phyloP scores from a whole-genome alignment of 2,888 invertebrate genomes.

The Blastobasis adustella region DNA sequence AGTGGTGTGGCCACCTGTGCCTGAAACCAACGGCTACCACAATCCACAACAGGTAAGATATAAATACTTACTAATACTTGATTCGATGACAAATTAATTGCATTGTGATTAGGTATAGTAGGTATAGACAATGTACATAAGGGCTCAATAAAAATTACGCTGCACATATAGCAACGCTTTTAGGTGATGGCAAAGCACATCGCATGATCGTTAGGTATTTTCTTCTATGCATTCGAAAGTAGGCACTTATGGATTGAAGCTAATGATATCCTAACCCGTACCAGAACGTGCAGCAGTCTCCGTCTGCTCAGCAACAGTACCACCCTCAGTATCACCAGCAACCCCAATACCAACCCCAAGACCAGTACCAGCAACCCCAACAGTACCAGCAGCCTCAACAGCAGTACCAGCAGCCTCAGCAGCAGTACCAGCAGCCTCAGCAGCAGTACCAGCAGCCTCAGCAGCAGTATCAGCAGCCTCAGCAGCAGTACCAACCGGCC shows the following conservation, averaged over 20 bases:
- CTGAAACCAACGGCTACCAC: conserved; percentile 78
- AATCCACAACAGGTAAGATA: conserved; percentile 76
- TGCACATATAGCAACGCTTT: conserved; percentile 52
- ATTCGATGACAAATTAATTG: too few species aligned
- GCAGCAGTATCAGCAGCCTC: conserved; percentile 29
- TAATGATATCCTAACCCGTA: conserved; percentile 28
- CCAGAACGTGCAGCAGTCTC: conserved; percentile 59
- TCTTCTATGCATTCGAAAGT: conserved; percentile 1
- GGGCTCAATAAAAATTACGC: conserved; percentile 15
- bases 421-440: conserved; percentile 30
- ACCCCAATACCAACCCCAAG: conserved; percentile 22
- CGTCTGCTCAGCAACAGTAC: conserved; percentile 33
- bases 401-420: conserved; percentile 32
- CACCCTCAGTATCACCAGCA: conserved; percentile 52
- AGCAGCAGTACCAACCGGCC: conserved; percentile 12
- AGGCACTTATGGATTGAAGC: conserved; percentile 29
- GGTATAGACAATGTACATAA: too few species aligned
- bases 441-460: conserved; percentile 58
- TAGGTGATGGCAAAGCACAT: conserved; percentile 33
- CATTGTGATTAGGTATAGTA: too few species aligned
- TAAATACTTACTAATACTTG: too few species aligned
- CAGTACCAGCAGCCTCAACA: conserved; percentile 25
- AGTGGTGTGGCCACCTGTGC: conserved; percentile 91
- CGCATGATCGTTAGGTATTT: conserved; percentile 28
- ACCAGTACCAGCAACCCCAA: conserved; percentile 23